A percentile compares a stretch with the other conserved stretches of the same genome.
Conservation (phyloP, 2,113 vertebrate genomes). For the Malaclemys terrapin region DNA sequence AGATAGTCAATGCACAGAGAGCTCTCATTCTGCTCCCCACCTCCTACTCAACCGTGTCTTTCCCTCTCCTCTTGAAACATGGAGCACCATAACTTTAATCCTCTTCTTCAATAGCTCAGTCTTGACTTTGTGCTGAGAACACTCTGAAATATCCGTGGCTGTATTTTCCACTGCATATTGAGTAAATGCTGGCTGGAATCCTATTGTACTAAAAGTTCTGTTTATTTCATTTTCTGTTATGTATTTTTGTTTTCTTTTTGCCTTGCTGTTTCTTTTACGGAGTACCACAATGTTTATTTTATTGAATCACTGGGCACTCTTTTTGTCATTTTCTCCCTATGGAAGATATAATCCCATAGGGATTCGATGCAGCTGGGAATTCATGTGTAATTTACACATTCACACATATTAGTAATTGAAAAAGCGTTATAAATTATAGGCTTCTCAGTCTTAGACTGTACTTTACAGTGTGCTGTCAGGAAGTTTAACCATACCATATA, state of each 20-base stretch:
- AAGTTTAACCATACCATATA: background rate
- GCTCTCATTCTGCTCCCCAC: background rate
- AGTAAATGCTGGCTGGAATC: background rate
- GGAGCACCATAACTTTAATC: background rate
- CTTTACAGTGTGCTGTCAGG: background rate
- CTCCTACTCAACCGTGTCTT: background rate
- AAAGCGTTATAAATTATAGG: constrained; percentile 16
- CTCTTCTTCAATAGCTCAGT: background rate
- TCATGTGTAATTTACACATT: background rate
- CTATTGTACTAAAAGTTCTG: background rate
- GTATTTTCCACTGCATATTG: background rate
- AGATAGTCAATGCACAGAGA: background rate
- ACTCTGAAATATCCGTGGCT: background rate
- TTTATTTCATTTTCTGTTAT: background rate
- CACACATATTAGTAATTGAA: background rate
- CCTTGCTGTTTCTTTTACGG: background rate
- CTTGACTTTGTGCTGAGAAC: background rate
- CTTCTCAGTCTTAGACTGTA: background rate
- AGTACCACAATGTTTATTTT: background rate
- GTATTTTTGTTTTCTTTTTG: background rate
- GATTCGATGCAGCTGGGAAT: background rate
- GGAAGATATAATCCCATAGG: background rate
- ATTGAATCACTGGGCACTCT: background rate
- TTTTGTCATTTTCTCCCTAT: background rate
- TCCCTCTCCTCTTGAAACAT: background rate